Conservation (phyloP, 23 tunicate species). For the Oikopleura dioica region DNA sequence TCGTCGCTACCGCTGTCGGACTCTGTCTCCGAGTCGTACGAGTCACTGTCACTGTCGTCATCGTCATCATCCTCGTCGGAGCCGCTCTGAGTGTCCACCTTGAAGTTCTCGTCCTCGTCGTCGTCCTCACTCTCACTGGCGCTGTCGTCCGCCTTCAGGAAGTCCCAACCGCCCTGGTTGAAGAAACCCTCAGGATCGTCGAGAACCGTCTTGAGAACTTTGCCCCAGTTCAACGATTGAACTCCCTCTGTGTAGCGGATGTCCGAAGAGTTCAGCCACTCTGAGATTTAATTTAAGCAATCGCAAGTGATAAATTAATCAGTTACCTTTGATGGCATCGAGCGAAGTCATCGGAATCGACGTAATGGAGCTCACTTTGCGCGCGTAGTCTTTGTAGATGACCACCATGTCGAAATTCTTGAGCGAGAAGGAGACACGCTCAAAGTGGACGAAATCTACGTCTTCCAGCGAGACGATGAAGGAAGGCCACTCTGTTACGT, state of each 20-base stretch:
- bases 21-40: constrained; percentile 27
- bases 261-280: constrained; percentile 46
- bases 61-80: constrained; percentile 40
- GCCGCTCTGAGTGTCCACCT: constrained; percentile 1
- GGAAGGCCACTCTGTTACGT: constrained; percentile 82
- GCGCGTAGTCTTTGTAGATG: constrained; percentile 65
- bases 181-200: constrained; percentile 87
- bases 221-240: constrained; percentile 83
- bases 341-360: constrained; percentile 86
- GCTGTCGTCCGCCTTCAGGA: constrained; percentile 25
- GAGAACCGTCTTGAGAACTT: constrained; percentile 55
- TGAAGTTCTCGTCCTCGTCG: background rate
- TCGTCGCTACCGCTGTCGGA: constrained; percentile 39
- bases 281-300: background rate
- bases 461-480: constrained; percentile 72
- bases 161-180: constrained; percentile 89
- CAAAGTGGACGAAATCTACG: constrained; percentile 79
- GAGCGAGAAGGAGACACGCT: constrained; percentile 63
- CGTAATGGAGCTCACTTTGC: constrained; percentile 51
- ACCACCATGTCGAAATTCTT: constrained; percentile 93
- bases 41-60: constrained; percentile 33
- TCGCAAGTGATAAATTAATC: background rate
- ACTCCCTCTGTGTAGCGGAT: constrained; percentile 95
- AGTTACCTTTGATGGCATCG: constrained; percentile 27
- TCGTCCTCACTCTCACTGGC: background rate